A percentile compares a stretch with the other conserved stretches of the same genome.
Conservation (phyloP, 2,888 invertebrate species). For the Portevinia maculata region DNA sequence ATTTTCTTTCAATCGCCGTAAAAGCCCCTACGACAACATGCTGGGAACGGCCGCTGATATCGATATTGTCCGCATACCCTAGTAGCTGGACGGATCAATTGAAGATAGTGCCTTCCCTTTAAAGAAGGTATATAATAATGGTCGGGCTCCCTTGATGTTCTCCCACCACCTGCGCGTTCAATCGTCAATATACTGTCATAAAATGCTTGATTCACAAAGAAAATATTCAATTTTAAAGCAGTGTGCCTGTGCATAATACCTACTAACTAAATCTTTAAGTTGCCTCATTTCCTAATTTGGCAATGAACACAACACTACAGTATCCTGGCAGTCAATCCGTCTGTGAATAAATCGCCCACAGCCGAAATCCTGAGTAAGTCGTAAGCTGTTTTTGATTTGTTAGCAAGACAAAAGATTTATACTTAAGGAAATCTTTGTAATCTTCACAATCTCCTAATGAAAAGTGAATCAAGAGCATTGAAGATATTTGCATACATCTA, state of each 20-base stretch:
- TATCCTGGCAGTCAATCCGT: background rate
- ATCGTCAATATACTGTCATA: no score
- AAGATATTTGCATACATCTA: slow-evolving; percentile 41
- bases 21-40: no score
- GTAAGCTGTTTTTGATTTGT: slow-evolving; percentile 71
- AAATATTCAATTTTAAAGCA: background rate
- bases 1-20: no score
- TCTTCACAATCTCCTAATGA: slow-evolving; percentile 31
- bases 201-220: no score
- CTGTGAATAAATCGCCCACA: background rate
- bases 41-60: no score
- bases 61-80: no score
- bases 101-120: no score
- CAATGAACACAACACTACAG: no score
- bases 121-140: no score
- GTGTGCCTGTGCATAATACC: background rate
- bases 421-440: slow-evolving; percentile 31
- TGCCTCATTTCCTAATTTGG: background rate
- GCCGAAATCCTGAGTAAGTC: slow-evolving; percentile 12
- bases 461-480: slow-evolving; percentile 34
- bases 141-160: no score
- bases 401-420: slow-evolving; percentile 60
- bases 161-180: no score
- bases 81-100: no score
- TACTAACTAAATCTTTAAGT: background rate